Evolutionary conservation across 2,797 vertebrate species (phyloP), one percentile per base, ranked within the genome.

Genomic region (Takifugu rubripes): DNA sequence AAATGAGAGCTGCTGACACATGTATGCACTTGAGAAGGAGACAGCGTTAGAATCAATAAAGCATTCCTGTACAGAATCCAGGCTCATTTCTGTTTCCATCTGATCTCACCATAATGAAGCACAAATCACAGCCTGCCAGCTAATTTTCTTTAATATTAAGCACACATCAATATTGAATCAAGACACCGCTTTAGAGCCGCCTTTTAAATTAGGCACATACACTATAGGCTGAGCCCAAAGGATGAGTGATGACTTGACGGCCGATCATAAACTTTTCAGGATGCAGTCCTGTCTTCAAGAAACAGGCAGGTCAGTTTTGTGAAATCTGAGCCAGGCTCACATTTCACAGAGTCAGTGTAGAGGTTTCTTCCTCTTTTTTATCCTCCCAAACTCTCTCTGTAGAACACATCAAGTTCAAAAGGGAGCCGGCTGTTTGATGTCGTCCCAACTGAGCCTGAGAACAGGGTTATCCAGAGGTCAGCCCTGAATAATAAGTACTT

Each of bases 391-490:
- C 64, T 67, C 70, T 83, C 74, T 83, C 74, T 71, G 63, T 52
- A 79, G 79, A 87, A 78, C 63, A 73, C 75, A 74, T 75, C 0
- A 60, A 86, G 87, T 88, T 89, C 88, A 88, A 89, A 89, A 86
- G 81, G 81, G 78, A 89, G 66, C 25, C 2, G 65, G 78, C 67
- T 82, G 76, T 89, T 89, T 89, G 87, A 89, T 84, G 87, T 89
- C 6, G 61, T 88, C 79, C 81, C 87, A 84, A 87, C 82, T 79
- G 82, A 84, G 84, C 72, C 57, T 5, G 77, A 81, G 81, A 87
- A 76, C 77, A 60, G 84, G 87, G 87, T 88, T 86, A 89, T 85
- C 29, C 70, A 79, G 78, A 81, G 88, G 85, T 89, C 82, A 81
- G 81, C 48, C 27, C 65, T 78, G 85, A 84, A 89, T 89, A 87